A percentile compares a stretch with the other conserved stretches of the same genome.
Conservation (phyloP, 2,113 vertebrate genomes). For the Neodon shergylaensis region DNA sequence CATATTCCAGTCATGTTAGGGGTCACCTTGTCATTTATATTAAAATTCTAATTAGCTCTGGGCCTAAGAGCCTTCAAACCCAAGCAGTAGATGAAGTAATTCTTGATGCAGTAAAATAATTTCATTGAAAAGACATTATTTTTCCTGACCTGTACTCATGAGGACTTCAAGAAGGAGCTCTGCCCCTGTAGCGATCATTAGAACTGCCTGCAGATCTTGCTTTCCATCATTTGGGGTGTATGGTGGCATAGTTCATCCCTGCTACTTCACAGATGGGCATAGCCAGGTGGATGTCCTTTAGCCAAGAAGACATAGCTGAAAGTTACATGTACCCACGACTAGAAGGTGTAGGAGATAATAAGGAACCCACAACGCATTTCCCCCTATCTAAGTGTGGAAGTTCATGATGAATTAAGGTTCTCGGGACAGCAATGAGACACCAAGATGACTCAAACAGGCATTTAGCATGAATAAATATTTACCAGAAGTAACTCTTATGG, state of each 20-base stretch:
- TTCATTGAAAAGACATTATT: constrained; percentile 67
- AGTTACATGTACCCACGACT: not conserved
- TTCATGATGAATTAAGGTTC: not conserved
- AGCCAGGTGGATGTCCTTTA: not conserved
- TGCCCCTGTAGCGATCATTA: constrained; percentile 33
- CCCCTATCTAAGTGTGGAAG: not conserved
- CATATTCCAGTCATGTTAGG: constrained; percentile 60
- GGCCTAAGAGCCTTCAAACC: constrained; percentile 48
- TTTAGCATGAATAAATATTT: constrained; percentile 41
- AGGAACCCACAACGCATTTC: not conserved
- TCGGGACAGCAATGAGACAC: not conserved
- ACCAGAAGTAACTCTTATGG: not conserved
- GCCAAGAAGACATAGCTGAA: constrained; percentile 27
- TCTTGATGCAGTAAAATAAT: constrained; percentile 50
- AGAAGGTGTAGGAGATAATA: not conserved
- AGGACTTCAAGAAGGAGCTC: not conserved
- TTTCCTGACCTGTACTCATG: constrained; percentile 26
- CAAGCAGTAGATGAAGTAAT: constrained; percentile 54
- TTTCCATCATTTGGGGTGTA: constrained; percentile 7
- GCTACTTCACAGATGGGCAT: not conserved
- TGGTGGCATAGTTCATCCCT: not conserved
- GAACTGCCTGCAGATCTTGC: not conserved
- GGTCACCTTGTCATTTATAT: constrained; percentile 69
- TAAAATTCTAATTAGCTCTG: constrained; percentile 74
- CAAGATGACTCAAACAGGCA: not conserved